These are phyloP conservation scores for Castor canadensis DNA, from an alignment of 2,113 vertebrate species.

Conservation along the genomic window DNA sequence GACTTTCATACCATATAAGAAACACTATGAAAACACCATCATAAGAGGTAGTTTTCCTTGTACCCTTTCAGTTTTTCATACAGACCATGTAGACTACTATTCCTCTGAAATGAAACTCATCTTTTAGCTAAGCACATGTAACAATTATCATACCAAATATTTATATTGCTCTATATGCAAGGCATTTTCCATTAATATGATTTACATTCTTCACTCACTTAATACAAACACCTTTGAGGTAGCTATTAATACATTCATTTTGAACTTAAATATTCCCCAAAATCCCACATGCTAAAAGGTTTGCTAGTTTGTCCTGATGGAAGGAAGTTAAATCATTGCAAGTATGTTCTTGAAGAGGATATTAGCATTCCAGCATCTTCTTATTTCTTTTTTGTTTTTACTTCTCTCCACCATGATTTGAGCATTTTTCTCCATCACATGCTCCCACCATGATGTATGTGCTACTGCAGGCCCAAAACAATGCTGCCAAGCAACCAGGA, in stretches of 20 bases:
- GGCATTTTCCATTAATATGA: background rate
- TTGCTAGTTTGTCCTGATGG: too few relatives aligned
- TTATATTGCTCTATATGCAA: background rate
- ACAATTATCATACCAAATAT: background rate
- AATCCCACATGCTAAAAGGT: too few relatives aligned
- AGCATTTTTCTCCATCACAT: too few relatives aligned
- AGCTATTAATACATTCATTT: background rate
- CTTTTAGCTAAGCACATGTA: background rate
- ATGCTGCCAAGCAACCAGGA: too few relatives aligned
- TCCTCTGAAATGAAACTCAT: background rate
- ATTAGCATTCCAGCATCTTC: too few relatives aligned
- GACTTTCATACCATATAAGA: constrained; percentile 11
- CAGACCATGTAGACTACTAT: background rate
- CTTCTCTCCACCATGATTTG: too few relatives aligned
- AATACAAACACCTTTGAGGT: background rate
- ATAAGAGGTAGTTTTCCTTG: background rate
- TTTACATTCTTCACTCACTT: constrained; percentile 15
- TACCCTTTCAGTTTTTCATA: background rate
- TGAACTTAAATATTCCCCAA: background rate
- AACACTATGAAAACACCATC: background rate
- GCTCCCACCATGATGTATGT: too few relatives aligned
- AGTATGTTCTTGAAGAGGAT: too few relatives aligned
- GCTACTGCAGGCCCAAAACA: too few relatives aligned
- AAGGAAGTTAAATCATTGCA: too few relatives aligned
- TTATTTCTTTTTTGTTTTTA: too few relatives aligned